A percentile compares a stretch with the other conserved stretches of the same genome.
phyloP scores from a whole-genome alignment of 2,113 vertebrate genomes.

The Oncorhynchus tshawytscha region DNA sequence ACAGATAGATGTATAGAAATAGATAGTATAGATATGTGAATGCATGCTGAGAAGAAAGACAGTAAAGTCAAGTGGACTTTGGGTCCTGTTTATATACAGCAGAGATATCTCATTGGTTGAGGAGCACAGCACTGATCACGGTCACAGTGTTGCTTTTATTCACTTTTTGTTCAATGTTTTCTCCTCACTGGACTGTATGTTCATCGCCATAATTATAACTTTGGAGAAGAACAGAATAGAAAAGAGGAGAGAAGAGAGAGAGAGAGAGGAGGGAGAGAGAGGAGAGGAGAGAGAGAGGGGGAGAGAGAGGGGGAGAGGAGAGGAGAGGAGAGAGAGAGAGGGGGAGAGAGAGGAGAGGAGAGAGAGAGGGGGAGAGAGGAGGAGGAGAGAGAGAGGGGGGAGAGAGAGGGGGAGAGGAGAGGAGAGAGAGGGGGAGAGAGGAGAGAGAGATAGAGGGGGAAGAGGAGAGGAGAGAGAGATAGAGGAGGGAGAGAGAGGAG shows the following conservation, averaged over 20 bases:
- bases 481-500: too few species aligned
- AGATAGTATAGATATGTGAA: constrained; percentile 21
- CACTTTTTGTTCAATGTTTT: constrained; percentile 18
- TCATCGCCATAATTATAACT: constrained; percentile 16
- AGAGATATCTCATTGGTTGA: constrained; percentile 1
- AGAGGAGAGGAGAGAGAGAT: too few species aligned
- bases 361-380: too few species aligned
- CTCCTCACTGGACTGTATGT: constrained; percentile 15
- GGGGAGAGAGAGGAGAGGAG: background rate
- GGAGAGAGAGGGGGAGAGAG: too few species aligned
- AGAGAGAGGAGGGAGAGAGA: too few species aligned
- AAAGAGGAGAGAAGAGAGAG: too few species aligned
- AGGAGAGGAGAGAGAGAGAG: too few species aligned
- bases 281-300: too few species aligned
- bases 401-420: too few species aligned
- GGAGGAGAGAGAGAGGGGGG: background rate
- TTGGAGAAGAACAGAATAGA: background rate
- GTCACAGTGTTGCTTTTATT: constrained; percentile 7
- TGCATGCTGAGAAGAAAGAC: constrained; percentile 36
- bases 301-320: too few species aligned
- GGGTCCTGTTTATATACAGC: background rate
- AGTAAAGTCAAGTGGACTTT: background rate
- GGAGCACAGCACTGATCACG: background rate
- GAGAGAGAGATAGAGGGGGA: background rate
- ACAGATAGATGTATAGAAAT: too few species aligned